Evolutionary conservation across 2,797 vertebrate genomes (phyloP), one percentile per base, ranked within the genome.

Genomic region (Lagodon rhomboides): DNA sequence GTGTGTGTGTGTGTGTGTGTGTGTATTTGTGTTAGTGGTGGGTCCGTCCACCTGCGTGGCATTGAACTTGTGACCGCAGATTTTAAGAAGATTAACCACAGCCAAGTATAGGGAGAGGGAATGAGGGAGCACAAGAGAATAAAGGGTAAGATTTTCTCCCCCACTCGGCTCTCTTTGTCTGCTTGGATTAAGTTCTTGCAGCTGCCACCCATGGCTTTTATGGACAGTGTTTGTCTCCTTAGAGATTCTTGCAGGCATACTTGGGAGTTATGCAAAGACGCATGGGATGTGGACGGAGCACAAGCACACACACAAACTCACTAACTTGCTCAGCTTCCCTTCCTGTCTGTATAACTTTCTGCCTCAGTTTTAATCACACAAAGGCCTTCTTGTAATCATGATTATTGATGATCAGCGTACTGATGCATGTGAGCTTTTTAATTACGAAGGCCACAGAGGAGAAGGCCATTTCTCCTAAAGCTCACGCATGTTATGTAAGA

Each of bases 1-100:
- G 83, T 68, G 79, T 71, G 12, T 79, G 79, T 62, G 68, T 77
- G 81, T 79, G 83, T 77, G 82, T 67, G 65, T 66, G 87, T 53
- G 88, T 70, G 59, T 87, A 62, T 88, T 84, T 87, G 81, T 88
- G 87, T 90, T 87, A 75, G 87, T 60, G 92, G 92, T 91, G 85
- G 92, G 93, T 92, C 91, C 3, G 85, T 95, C 93, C 94, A 95
- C 94, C 94, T 95, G 92, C 91, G 66, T 92, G 86, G 89, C 84
- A 87, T 91, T 94, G 93, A 95, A 95, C 94, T 94, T 94, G 87
- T 95, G 93, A 93, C 93, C 91, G 69, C 85, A 87, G 90, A 93
- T 93, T 94, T 93, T 94, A 95, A 94, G 93, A 92, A 94, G 94
- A 95, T 95, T 95, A 94, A 92, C 92, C 83, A 70, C 89, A 80